phyloP scores from a whole-genome alignment of 2,797 vertebrate genomes.

The Florisuga fusca region DNA sequence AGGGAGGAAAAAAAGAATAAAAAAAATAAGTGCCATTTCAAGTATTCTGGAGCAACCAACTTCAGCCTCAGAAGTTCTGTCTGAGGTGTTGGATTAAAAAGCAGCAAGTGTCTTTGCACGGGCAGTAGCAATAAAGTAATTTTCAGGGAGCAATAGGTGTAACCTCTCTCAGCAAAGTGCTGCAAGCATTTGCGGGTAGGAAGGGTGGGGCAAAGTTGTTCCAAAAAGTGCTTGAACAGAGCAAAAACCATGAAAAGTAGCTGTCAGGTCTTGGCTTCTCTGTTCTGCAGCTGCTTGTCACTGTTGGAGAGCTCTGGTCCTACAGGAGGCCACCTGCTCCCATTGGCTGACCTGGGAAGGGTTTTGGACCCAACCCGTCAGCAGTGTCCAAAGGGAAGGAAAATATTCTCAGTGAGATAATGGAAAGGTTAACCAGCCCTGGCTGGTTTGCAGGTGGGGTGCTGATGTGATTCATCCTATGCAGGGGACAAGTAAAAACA shows the following conservation, averaged over 20 bases:
- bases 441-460: background rate
- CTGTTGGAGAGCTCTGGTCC: background rate
- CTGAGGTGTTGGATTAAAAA: background rate
- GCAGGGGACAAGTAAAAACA: background rate
- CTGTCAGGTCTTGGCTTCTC: background rate
- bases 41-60: background rate
- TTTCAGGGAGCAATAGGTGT: background rate
- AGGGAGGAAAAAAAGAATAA: background rate
- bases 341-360: background rate
- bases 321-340: background rate
- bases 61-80: background rate
- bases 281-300: background rate
- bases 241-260: background rate
- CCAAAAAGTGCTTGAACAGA: background rate
- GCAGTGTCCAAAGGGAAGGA: background rate
- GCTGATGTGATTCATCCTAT: background rate
- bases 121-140: slow-evolving; percentile 18
- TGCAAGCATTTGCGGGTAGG: background rate
- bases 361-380: background rate
- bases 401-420: background rate
- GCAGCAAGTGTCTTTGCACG: background rate
- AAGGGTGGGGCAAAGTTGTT: background rate
- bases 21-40: background rate
- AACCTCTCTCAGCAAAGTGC: background rate
- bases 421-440: background rate